A percentile compares a stretch with the other conserved stretches of the same genome.
These are phyloP conservation scores for Trichonephila clavipes DNA, from an alignment of 1,140 invertebrate genomes.

Conservation along the genomic window DNA sequence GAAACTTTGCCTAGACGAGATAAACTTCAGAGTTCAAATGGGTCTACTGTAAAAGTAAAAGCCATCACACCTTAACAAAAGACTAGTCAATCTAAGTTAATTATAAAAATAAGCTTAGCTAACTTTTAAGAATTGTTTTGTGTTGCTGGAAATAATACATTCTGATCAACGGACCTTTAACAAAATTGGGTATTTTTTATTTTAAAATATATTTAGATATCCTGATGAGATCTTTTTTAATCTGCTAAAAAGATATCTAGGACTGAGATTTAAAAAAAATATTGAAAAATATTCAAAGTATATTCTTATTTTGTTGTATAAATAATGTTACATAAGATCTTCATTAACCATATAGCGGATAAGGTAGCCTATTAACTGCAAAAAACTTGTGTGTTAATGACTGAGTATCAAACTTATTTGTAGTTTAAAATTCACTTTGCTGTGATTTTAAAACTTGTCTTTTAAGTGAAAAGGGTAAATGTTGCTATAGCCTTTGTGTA, in stretches of 20 bases:
- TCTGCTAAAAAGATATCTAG: background rate
- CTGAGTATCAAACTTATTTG: background rate
- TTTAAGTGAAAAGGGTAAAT: background rate
- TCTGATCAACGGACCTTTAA: background rate
- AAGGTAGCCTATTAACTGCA: background rate
- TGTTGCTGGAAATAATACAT: background rate
- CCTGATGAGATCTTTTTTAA: background rate
- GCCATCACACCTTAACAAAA: slow-evolving; percentile 54
- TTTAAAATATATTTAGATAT: background rate
- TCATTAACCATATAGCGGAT: background rate
- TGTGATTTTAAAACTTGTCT: background rate
- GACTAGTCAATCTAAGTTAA: no score
- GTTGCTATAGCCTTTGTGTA: background rate
- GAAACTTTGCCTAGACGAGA: slow-evolving; percentile 66
- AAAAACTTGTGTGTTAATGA: background rate
- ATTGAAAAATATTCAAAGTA: background rate
- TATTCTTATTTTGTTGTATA: background rate
- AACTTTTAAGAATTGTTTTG: background rate
- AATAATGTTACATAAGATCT: background rate
- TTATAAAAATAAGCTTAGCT: no score
- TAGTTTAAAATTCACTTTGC: background rate
- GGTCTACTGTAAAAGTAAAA: slow-evolving; percentile 62
- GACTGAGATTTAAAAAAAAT: background rate
- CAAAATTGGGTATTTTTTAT: background rate
- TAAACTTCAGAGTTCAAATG: slow-evolving; percentile 59